phyloP scores from a whole-genome alignment of 2,888 invertebrate genomes.

The Eugnorisma glareosa region DNA sequence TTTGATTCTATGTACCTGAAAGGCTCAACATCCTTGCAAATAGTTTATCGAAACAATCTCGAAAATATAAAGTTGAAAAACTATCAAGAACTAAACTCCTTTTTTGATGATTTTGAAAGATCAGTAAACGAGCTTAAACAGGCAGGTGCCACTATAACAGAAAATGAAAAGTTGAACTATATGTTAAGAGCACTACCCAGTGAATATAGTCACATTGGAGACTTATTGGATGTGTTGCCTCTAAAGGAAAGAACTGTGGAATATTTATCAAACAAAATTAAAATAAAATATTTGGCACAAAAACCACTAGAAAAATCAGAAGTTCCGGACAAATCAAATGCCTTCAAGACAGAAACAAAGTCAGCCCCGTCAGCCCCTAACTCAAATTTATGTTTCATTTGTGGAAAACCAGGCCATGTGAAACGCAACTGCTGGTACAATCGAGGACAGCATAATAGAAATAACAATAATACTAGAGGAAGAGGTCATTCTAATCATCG shows the following conservation, averaged over 20 bases:
- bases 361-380: not conserved
- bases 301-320: not conserved
- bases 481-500: too few species aligned
- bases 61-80: not conserved
- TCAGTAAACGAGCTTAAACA: slow-evolving; percentile 4
- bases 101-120: slow-evolving; percentile 1
- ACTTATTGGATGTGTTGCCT: not conserved
- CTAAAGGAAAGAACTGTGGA: not conserved
- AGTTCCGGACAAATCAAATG: slow-evolving; percentile 1
- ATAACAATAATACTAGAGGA: too few species aligned
- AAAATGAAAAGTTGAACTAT: slow-evolving; percentile 1
- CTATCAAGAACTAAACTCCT: not conserved
- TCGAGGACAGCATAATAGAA: too few species aligned
- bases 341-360: not conserved
- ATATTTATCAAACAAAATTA: not conserved
- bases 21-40: not conserved
- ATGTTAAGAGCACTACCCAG: not conserved
- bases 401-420: too few species aligned
- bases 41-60: not conserved
- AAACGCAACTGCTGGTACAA: too few species aligned
- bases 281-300: not conserved
- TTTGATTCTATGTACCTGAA: not conserved
- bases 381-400: not conserved
- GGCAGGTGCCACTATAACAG: not conserved
- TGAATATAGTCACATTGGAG: slow-evolving; percentile 4